Evolutionary conservation across 2,113 vertebrate genomes (phyloP).

Genomic region (Collichthys lucidus): DNA sequence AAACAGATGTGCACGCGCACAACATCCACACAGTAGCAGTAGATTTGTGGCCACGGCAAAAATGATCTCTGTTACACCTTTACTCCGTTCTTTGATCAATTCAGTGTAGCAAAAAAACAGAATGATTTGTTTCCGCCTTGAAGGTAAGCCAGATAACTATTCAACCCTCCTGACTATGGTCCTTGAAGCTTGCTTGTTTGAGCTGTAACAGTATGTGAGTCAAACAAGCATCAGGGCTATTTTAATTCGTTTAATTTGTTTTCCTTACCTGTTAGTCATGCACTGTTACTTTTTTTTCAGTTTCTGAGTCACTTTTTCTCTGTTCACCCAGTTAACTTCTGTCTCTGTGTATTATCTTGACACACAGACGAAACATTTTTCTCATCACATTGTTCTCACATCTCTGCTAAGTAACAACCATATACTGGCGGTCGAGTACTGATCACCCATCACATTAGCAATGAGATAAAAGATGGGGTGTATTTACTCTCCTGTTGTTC

Average conservation of each 20-base stretch:
- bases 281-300: background rate
- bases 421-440: background rate
- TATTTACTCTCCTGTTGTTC: conserved; percentile 1
- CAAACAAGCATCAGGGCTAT: background rate
- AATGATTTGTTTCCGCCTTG: background rate
- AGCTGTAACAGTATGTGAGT: background rate
- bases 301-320: background rate
- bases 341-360: background rate
- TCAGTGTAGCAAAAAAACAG: background rate
- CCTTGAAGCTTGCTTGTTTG: conserved; percentile 4
- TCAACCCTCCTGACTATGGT: background rate
- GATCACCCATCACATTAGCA: background rate
- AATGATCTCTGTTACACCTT: background rate
- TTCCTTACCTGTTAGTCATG: background rate
- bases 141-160: background rate
- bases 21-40: background rate
- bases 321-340: conserved; percentile 2
- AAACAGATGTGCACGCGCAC: background rate
- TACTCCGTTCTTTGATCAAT: background rate
- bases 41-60: background rate
- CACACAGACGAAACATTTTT: background rate
- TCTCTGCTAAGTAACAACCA: background rate
- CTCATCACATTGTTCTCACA: background rate
- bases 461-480: background rate
- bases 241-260: background rate